Percentiles rank a stretch among this genome's conserved stretches.
Conservation (phyloP, 2,888 invertebrate genomes). For the Cheilosia scutellata region DNA sequence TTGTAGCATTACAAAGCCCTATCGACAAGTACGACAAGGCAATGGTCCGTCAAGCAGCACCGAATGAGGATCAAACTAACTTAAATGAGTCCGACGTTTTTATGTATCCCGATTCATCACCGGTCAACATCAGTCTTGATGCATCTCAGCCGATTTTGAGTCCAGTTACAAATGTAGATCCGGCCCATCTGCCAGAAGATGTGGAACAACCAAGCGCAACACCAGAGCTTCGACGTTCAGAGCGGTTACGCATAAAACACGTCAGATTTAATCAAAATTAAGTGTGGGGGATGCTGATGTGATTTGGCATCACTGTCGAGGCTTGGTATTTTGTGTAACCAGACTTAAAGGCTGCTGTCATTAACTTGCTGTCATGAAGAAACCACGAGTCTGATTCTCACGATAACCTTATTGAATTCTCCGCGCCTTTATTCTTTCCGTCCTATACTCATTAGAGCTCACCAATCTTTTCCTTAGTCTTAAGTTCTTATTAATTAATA, state of each 20-base stretch:
- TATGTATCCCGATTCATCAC: neutral
- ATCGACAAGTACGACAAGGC: neutral
- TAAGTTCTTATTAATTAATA: too few species aligned
- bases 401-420: too few species aligned
- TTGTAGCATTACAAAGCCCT: neutral
- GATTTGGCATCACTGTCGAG: neutral
- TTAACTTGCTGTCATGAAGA: too few species aligned
- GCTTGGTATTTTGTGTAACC: too few species aligned
- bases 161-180: neutral
- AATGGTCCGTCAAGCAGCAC: too few species aligned
- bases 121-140: neutral
- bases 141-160: neutral
- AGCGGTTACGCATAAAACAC: neutral
- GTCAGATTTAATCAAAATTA: constrained; percentile 21
- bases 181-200: neutral
- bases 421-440: too few species aligned
- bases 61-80: neutral
- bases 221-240: neutral
- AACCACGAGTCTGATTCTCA: too few species aligned
- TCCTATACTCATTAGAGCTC: too few species aligned
- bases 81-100: neutral
- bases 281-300: constrained; percentile 22
- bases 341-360: too few species aligned
- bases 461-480: too few species aligned
- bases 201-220: neutral